Base-by-base conservation (phyloP, 2,113 vertebrate genomes). In the Ictalurus furcatus region DNA sequence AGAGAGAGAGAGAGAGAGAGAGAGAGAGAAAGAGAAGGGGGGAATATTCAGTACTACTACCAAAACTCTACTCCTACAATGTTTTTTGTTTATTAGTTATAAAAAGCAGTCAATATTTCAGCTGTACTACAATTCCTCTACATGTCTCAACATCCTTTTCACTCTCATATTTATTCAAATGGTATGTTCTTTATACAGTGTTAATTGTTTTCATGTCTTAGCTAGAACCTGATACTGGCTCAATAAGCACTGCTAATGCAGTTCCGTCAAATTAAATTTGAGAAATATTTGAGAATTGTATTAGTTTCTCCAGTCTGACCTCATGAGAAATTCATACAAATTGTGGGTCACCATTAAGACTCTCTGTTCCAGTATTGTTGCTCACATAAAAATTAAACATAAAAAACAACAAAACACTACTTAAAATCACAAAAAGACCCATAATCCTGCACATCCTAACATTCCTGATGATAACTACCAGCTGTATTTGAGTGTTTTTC, bases 1-100 rank as follows among this genome's bases (percentile, higher is more conserved):
- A 89, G 48, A 54, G 44, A 67, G 44, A 83, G 28, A 79, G 56
- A 88, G 54, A 63, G 44, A 19, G 65, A 87, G 40, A 89, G 63
- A 69, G 8, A 54, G 71, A 85, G 6, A 9, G 44, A 58, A 28
- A 65, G 37, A 67, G 34, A 88, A 19, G 67, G 74, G 44, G 34
- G 17, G 6, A 19, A 16, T 74, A 28, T 34, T 34, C 67, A 6
- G 34, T 40, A 40, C 2, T 17, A 19, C 40, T 40, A 40, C 14
- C 6, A 40, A 74, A 74, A 74, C 34, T 23, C 19, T 74, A 14
- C 6, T n/a, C 54, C 48, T 2, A 80, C 28, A 25, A 74, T 6
- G 12, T 48, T 25, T 25, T 37, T 74, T 44, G 11, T 76, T 44
- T 78, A 28, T 28, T 48, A 54, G 25, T 54, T 80, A 78, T 54